Evolutionary conservation across 2,797 vertebrate genomes (phyloP).

Genomic region (Tokudaia muenninki): DNA sequence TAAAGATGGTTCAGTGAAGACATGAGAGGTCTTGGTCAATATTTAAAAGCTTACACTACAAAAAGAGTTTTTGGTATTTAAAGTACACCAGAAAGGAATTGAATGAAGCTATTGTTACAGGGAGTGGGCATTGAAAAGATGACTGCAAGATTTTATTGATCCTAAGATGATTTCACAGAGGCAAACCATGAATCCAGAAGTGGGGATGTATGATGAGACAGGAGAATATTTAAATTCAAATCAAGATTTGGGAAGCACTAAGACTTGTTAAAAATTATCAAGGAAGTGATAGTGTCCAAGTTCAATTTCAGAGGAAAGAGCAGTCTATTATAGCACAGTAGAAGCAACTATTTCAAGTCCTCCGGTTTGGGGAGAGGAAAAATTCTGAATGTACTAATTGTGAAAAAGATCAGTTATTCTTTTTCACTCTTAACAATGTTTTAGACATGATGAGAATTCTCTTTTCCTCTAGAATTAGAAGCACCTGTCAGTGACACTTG

Average conservation of each 20-base stretch:
- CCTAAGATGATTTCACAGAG: background rate
- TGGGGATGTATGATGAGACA: background rate
- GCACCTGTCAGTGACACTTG: background rate
- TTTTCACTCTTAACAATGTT: background rate
- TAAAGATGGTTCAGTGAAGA: background rate
- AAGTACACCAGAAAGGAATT: background rate
- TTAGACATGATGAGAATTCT: background rate
- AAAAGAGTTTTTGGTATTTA: background rate
- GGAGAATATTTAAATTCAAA: background rate
- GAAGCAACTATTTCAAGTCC: background rate
- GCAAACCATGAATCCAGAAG: background rate
- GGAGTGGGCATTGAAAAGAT: background rate
- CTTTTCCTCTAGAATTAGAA: slow-evolving; percentile 38
- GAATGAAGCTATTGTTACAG: background rate
- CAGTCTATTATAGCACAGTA: background rate
- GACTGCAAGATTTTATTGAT: background rate
- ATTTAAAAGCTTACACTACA: background rate
- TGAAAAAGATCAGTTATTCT: background rate
- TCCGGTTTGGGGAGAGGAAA: background rate
- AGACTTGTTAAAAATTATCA: background rate
- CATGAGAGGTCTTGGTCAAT: background rate
- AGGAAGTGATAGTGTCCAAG: background rate
- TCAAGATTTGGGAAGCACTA: background rate
- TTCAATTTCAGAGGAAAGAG: background rate
- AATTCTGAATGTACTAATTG: background rate